A percentile compares a stretch with the other conserved stretches of the same genome.
These are phyloP conservation scores for Phataginus tricuspis DNA, from an alignment of 2,797 vertebrate genomes.

Conservation along the genomic window DNA sequence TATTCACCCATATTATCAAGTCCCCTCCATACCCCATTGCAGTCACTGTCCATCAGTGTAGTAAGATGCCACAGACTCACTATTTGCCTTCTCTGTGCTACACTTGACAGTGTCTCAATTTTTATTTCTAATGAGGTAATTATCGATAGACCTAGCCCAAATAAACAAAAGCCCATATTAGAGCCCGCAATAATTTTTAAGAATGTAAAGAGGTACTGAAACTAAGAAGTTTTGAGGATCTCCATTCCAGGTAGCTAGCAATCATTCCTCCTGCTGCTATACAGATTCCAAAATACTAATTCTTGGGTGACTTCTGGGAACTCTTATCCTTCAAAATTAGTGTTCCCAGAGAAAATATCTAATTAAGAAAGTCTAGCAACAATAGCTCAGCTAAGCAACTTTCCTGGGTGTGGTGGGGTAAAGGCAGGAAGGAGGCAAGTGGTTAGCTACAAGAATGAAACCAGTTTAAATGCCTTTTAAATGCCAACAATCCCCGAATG, in stretches of 20 bases:
- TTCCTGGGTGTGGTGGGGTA: background rate
- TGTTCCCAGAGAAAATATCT: constrained; percentile 28
- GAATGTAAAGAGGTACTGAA: background rate
- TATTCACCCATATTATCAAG: no score
- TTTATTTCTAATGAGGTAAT: background rate
- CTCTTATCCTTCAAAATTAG: constrained; percentile 22
- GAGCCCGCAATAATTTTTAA: background rate
- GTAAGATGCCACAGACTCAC: no score
- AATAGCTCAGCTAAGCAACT: background rate
- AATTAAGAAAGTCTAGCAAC: background rate
- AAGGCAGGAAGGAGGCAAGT: background rate
- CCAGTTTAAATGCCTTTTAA: background rate
- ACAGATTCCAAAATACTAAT: background rate
- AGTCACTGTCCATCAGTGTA: no score
- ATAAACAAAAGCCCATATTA: background rate
- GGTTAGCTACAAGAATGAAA: background rate
- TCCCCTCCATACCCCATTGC: no score
- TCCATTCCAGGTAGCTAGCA: background rate
- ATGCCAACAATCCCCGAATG: background rate
- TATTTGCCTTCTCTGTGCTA: no score
- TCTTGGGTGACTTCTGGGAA: background rate
- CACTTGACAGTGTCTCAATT: background rate
- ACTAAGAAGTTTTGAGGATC: background rate
- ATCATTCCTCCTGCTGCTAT: background rate
- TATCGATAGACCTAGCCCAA: background rate